These are phyloP conservation scores for Aphodius granarius DNA, from an alignment of 2,888 invertebrate genomes.

Conservation along the genomic window DNA sequence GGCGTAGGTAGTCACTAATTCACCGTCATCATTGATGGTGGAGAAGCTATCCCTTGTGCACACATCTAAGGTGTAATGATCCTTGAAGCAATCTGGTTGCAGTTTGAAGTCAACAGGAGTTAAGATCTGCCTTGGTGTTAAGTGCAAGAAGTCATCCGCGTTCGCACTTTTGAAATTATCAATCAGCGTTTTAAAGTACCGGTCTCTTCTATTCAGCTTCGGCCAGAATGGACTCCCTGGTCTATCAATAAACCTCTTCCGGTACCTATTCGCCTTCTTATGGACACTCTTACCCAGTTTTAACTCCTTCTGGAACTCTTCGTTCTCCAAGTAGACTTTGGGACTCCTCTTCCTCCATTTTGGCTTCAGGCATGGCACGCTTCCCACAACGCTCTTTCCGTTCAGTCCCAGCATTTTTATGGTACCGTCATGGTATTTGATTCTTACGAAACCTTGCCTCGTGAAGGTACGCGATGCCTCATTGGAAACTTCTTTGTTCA, in stretches of 20 bases:
- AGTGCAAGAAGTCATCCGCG: not conserved
- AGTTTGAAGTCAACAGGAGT: constrained; percentile 14
- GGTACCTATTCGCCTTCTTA: constrained; percentile 20
- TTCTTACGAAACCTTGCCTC: constrained; percentile 15
- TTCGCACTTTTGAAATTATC: not conserved
- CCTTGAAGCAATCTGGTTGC: constrained; percentile 7
- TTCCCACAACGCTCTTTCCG: constrained; percentile 14
- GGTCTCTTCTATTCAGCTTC: constrained; percentile 8
- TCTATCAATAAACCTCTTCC: constrained; percentile 17
- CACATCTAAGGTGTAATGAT: constrained; percentile 16
- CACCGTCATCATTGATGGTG: constrained; percentile 20
- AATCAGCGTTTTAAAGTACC: not conserved
- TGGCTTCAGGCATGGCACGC: constrained; percentile 4
- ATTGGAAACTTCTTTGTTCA: not conserved
- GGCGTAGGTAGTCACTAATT: constrained; percentile 18
- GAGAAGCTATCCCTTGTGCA: constrained; percentile 18
- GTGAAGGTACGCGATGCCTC: constrained; percentile 21
- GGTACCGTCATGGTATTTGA: constrained; percentile 19
- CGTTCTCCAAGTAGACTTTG: not conserved
- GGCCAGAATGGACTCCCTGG: constrained; percentile 6
- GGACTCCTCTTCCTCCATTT: not conserved
- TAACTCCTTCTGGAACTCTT: constrained; percentile 1
- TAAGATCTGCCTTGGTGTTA: constrained; percentile 1
- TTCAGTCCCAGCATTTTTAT: constrained; percentile 22
- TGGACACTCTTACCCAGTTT: constrained; percentile 16